These are phyloP conservation scores for Parauchenoglanis ngamensis DNA, from an alignment of 2,797 vertebrate genomes.

Conservation along the genomic window DNA sequence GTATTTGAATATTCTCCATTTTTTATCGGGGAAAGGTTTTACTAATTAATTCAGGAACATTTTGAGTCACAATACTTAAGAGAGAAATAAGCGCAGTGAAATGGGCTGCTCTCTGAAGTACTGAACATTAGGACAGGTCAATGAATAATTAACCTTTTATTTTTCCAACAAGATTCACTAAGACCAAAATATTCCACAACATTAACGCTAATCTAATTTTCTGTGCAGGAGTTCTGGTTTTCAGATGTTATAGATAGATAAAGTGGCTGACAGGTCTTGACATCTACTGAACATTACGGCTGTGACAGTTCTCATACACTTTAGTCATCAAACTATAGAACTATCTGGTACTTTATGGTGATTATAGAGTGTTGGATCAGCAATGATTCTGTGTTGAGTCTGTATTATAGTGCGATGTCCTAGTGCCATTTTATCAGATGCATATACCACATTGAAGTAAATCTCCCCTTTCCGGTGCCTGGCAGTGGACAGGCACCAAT, in stretches of 20 bases:
- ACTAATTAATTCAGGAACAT: neutral
- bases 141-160: conserved; percentile 9
- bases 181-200: neutral
- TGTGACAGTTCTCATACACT: neutral
- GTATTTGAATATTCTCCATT: neutral
- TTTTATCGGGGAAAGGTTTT: neutral
- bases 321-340: neutral
- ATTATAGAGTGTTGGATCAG: neutral
- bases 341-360: neutral
- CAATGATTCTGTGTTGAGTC: neutral
- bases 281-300: neutral
- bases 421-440: neutral
- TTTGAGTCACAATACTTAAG: conserved; percentile 8
- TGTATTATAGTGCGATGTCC: neutral
- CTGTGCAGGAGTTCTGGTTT: neutral
- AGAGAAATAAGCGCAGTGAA: neutral
- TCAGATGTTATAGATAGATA: neutral
- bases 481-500: neutral
- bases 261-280: neutral
- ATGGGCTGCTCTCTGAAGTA: neutral
- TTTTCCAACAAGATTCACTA: neutral
- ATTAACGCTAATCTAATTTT: neutral
- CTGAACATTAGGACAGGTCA: neutral
- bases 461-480: neutral
- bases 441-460: neutral